Evolutionary conservation across 2,888 invertebrate species (phyloP).

Genomic region (Pelosia muscerda): DNA sequence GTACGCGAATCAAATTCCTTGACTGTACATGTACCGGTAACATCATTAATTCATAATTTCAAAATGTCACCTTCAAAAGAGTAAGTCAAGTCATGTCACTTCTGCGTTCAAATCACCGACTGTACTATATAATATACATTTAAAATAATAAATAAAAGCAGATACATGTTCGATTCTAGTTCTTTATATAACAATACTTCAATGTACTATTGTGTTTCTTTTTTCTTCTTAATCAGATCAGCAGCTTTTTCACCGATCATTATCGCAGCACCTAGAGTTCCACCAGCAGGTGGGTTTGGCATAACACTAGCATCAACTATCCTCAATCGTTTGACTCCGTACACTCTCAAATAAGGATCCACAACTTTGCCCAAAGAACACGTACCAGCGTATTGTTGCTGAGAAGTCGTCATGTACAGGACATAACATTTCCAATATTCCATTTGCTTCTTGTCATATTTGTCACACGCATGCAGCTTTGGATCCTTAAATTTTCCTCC

Average conservation of each 20-base stretch:
- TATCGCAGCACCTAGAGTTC: slow-evolving; percentile 82
- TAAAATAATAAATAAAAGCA: no score
- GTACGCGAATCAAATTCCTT: no score
- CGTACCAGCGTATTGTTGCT: slow-evolving; percentile 35
- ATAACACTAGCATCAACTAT: slow-evolving; percentile 64
- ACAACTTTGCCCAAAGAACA: slow-evolving; percentile 44
- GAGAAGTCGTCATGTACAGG: slow-evolving; percentile 24
- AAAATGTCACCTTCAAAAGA: no score
- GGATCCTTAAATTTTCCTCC: slow-evolving; percentile 33
- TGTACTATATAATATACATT: no score
- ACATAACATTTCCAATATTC: slow-evolving; percentile 42
- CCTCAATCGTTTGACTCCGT: slow-evolving; percentile 42
- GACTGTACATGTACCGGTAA: no score
- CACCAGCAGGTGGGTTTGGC: slow-evolving; percentile 82
- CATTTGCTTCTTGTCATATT: slow-evolving; percentile 3
- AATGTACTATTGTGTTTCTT: not conserved
- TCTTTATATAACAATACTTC: not conserved
- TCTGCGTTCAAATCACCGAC: no score
- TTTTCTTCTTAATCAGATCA: slow-evolving; percentile 38
- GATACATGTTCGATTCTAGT: no score
- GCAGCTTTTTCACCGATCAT: slow-evolving; percentile 59
- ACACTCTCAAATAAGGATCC: slow-evolving; percentile 35
- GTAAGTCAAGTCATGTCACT: no score
- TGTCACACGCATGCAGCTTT: slow-evolving; percentile 20
- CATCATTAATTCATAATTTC: no score